Evolutionary conservation across 2,888 invertebrate species (phyloP).

Genomic region (Drosophila paracracens): DNA sequence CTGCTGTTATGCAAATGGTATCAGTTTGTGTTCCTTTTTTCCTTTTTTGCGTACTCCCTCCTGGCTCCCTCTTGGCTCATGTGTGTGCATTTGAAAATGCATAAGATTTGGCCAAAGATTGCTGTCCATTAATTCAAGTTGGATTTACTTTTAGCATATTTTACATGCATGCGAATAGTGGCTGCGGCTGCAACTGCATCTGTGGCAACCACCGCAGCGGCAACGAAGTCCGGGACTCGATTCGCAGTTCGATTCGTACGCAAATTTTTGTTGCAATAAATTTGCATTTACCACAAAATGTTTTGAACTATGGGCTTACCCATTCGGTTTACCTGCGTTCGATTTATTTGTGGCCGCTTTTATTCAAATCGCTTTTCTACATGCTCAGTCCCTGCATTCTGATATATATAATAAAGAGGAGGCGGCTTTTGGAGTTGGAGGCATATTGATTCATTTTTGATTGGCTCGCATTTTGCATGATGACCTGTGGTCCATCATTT

Average conservation of each 20-base stretch:
- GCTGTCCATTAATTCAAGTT: constrained; percentile 81
- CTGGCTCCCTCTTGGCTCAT: constrained; percentile 11
- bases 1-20: constrained; percentile 74
- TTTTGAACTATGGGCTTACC: constrained; percentile 71
- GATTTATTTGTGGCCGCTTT: constrained; percentile 73
- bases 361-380: constrained; percentile 63
- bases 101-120: constrained; percentile 80
- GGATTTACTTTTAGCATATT: constrained; percentile 81
- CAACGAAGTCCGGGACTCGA: constrained; percentile 33
- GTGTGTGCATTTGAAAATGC: constrained; percentile 73
- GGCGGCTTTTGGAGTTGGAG: not conserved
- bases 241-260: constrained; percentile 68
- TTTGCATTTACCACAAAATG: constrained; percentile 79
- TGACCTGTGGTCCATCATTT: constrained; percentile 59
- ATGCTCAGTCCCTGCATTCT: constrained; percentile 8
- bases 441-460: constrained; percentile 72
- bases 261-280: constrained; percentile 74
- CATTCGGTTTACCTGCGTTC: constrained; percentile 60
- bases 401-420: constrained; percentile 5
- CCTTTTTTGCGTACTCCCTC: constrained; percentile 3
- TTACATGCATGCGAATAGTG: constrained; percentile 74
- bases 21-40: constrained; percentile 18
- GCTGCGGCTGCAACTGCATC: constrained; percentile 26
- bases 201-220: constrained; percentile 7
- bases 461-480: constrained; percentile 55